phyloP scores from a whole-genome alignment of 2,888 invertebrate genomes.

The Aspidapion aeneum region DNA sequence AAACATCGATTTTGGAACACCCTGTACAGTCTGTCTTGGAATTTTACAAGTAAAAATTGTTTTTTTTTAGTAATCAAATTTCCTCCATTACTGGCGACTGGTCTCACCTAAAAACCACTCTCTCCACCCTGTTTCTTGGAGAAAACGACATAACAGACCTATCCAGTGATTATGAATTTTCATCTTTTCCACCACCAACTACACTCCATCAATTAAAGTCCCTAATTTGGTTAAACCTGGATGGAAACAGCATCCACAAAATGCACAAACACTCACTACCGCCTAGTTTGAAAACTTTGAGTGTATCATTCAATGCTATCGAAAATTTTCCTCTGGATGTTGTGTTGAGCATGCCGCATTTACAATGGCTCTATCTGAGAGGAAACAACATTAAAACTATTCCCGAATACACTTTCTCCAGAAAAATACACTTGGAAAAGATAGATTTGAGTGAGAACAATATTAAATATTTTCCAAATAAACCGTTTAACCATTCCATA shows the following conservation, averaged over 20 bases:
- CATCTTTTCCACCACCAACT: background rate
- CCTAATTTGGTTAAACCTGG: conserved; percentile 61
- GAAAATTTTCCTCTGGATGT: conserved; percentile 65
- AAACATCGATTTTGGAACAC: no score
- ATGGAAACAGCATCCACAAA: conserved; percentile 66
- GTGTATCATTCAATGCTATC: conserved; percentile 70
- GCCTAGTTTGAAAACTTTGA: conserved; percentile 63
- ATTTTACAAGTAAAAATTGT: no score
- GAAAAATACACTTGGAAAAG: conserved; percentile 60
- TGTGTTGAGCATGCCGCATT: conserved; percentile 58
- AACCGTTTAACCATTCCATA: conserved; percentile 65
- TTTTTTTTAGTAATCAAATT: conserved; percentile 72
- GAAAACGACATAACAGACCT: conserved; percentile 76
- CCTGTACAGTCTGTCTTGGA: no score
- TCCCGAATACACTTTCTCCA: conserved; percentile 39
- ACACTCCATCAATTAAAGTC: background rate
- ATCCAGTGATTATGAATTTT: conserved; percentile 44
- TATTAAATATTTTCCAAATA: conserved; percentile 63
- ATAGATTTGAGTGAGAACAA: conserved; percentile 82
- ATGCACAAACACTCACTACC: conserved; percentile 63
- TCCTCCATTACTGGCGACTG: conserved; percentile 70
- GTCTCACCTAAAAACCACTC: conserved; percentile 70
- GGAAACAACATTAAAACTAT: conserved; percentile 58
- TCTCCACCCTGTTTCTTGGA: conserved; percentile 74
- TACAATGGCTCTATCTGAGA: conserved; percentile 68